These are phyloP conservation scores for Prenolepis imparis DNA, from an alignment of 2,888 invertebrate genomes.

Conservation along the genomic window DNA sequence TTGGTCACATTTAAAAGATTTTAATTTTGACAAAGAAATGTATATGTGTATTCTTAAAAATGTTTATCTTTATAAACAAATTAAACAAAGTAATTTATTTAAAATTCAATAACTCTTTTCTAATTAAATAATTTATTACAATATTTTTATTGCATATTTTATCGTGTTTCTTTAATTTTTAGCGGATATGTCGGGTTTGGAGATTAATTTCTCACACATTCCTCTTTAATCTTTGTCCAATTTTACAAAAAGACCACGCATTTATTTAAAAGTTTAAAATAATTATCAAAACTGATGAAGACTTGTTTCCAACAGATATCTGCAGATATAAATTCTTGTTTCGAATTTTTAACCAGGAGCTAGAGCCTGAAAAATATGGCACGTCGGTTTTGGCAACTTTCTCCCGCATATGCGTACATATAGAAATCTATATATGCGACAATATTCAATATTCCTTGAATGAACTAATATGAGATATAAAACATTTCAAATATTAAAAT, in stretches of 20 bases:
- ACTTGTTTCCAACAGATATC: not conserved
- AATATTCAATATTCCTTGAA: not conserved
- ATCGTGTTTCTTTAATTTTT: conserved; percentile 1
- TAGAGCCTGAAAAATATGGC: not conserved
- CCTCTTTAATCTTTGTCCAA: not conserved
- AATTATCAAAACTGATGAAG: not conserved
- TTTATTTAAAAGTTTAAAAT: not conserved
- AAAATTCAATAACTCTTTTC: not conserved
- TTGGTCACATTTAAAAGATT: not conserved
- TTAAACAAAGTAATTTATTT: not conserved
- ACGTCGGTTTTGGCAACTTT: not conserved
- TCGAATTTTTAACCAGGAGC: not conserved
- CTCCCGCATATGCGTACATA: not conserved
- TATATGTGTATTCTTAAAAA: too few relatives aligned
- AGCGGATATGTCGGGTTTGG: not conserved
- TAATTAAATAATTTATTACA: not conserved
- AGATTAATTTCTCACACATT: not conserved
- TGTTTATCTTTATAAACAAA: too few relatives aligned
- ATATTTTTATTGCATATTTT: not conserved
- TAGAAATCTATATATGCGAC: not conserved
- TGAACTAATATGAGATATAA: not conserved
- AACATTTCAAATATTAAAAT: conserved; percentile 17
- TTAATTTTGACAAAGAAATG: not conserved
- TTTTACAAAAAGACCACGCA: not conserved
- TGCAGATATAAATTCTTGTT: not conserved